Conservation (phyloP, 2,113 vertebrate species). For the Oncorhynchus kisutch region DNA sequence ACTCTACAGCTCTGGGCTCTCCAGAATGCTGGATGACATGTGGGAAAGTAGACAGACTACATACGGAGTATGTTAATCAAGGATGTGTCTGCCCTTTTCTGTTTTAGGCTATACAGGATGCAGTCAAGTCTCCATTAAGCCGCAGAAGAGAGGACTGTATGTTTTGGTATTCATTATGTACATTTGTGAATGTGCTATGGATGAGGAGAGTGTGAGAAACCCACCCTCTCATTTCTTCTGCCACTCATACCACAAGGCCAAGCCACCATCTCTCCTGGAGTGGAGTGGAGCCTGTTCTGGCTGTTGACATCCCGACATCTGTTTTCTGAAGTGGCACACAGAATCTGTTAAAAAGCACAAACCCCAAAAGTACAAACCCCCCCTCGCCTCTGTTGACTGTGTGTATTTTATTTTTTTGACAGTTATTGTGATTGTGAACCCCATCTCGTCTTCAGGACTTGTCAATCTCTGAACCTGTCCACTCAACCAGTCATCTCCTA, state of each 20-base stretch:
- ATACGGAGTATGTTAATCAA: conserved; percentile 2
- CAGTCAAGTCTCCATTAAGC: neutral
- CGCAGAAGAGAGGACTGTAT: neutral
- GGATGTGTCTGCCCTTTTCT: neutral
- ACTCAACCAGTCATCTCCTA: neutral
- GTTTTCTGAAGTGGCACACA: conserved; percentile 34
- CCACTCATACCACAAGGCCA: no score
- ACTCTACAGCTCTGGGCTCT: neutral
- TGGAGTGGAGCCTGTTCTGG: neutral
- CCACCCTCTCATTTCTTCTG: no score
- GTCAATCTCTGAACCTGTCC: conserved; percentile 2
- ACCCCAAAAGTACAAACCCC: neutral
- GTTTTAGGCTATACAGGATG: neutral
- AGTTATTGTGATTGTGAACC: conserved; percentile 27
- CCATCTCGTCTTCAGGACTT: conserved; percentile 24
- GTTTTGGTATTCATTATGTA: conserved; percentile 3
- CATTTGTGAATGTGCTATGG: neutral
- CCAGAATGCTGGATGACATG: neutral
- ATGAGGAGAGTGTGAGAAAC: neutral
- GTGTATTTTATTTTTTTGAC: conserved; percentile 32
- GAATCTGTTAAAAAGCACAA: conserved; percentile 32
- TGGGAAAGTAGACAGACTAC: conserved; percentile 5
- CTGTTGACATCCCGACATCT: conserved; percentile 36
- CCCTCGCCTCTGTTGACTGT: conserved; percentile 15
- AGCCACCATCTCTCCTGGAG: no score